These are phyloP conservation scores for Rotaria sp. DNA, from an alignment of 2,888 invertebrate species.

Conservation along the genomic window DNA sequence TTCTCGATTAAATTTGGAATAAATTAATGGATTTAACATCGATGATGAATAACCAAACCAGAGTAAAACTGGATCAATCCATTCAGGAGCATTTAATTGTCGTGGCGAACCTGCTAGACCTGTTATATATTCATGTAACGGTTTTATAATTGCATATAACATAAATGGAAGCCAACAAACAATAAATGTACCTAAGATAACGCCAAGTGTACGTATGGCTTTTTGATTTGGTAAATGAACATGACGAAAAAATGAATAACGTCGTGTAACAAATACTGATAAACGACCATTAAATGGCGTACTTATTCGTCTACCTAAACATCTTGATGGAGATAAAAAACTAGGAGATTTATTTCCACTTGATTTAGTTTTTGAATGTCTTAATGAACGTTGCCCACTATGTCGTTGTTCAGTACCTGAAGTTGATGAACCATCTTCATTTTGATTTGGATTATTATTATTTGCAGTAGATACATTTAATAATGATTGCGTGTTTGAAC, in stretches of 20 bases:
- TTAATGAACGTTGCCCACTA: background rate
- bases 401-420: background rate
- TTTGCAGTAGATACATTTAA: background rate
- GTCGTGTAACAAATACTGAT: conserved; percentile 4
- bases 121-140: conserved; percentile 46
- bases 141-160: conserved; percentile 72
- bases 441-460: background rate
- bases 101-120: background rate
- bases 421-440: background rate
- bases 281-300: background rate
- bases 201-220: conserved; percentile 89
- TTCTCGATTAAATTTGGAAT: conserved; percentile 86
- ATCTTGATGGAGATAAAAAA: background rate
- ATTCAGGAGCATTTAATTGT: conserved; percentile 43
- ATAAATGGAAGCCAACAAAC: conserved; percentile 93
- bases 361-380: background rate
- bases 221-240: conserved; percentile 64
- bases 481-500: background rate
- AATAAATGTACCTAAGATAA: conserved; percentile 83
- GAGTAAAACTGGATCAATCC: conserved; percentile 47
- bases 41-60: conserved; percentile 79
- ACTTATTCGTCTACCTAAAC: conserved; percentile 6
- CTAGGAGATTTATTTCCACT: background rate
- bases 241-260: conserved; percentile 28
- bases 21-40: conserved; percentile 86